Evolutionary conservation across 30 jellyfish, hydroid and myxozoan species (phyloP), one percentile per base, ranked within the genome.

Genomic region (Chrysaora quinquecirrha): DNA sequence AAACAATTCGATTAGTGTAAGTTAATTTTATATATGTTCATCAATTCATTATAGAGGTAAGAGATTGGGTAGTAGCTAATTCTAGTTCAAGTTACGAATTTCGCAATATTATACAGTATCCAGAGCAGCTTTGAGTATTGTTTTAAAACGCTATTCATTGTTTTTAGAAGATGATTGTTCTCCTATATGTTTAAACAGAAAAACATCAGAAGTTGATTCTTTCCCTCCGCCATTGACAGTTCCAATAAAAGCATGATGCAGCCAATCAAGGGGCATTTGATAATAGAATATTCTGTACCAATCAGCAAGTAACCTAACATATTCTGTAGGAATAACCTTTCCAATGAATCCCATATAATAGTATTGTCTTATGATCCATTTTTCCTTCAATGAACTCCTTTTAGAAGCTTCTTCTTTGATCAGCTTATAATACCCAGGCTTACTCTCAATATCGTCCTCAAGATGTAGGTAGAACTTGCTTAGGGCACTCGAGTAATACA

Each of bases 401-500:
- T 43, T 43, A 43, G 58, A 6, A 9, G 58, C 16, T 9, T 43
- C 58, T 43, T 43, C 58, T 43, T 43, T 43, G 9, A 43, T 43
- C 58, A 43, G 58, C 16, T 16, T 43, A 16, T 43, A 43, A 16
- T 6, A 84, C 88, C 66, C 73, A n/a, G n/a, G n/a, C n/a, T n/a
- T n/a, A n/a, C n/a, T n/a, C n/a, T n/a, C n/a, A n/a, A n/a, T n/a
- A n/a, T n/a, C n/a, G n/a, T n/a, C n/a, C n/a, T n/a, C n/a, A n/a
- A n/a, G n/a, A n/a, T n/a, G n/a, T n/a, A n/a, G n/a, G n/a, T n/a
- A n/a, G 49, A 68, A 82, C 16, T 52, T 28, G 34, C 88, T 20
- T 28, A 48, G 66, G 62, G 58, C 72, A 30, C 73, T 48, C 16
- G 87, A 67, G 47, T 87, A 87, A 29, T 87, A 50, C 32, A 70